These are phyloP conservation scores for Bruchidius siliquastri DNA, from an alignment of 2,888 invertebrate species.

Conservation along the genomic window DNA sequence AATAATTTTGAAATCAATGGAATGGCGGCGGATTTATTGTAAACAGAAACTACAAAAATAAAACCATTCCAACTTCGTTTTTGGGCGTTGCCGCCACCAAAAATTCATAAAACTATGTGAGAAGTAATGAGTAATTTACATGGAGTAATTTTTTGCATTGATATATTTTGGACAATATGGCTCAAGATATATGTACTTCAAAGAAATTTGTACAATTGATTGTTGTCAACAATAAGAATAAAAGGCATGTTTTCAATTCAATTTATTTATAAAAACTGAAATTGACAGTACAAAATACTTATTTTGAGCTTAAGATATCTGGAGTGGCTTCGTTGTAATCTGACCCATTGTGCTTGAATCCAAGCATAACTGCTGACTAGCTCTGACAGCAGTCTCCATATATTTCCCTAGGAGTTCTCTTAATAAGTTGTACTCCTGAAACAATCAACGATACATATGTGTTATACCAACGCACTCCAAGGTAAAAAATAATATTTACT, in stretches of 20 bases:
- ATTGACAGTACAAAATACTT: neutral
- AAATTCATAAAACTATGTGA: no score
- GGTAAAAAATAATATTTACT: no score
- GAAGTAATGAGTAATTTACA: no score
- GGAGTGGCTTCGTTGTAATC: neutral
- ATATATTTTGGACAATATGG: no score
- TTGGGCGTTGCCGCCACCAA: no score
- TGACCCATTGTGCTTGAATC: neutral
- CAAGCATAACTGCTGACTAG: conserved; percentile 54
- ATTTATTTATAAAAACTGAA: neutral
- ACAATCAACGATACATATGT: conserved; percentile 4
- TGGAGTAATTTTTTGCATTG: no score
- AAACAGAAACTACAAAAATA: no score
- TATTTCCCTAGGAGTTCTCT: conserved; percentile 60
- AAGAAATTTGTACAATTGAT: no score
- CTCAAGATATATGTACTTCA: no score
- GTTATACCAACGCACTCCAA: neutral
- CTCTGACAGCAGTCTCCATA: conserved; percentile 58
- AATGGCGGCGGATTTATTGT: no score
- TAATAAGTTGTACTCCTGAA: conserved; percentile 59
- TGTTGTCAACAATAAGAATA: neutral
- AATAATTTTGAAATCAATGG: no score
- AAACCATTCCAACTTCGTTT: no score
- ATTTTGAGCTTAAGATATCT: neutral
- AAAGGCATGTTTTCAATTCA: neutral